A percentile compares a stretch with the other conserved stretches of the same genome.
phyloP scores from a whole-genome alignment of 2,797 vertebrate species.

The Mormyrus hasselquistii region DNA sequence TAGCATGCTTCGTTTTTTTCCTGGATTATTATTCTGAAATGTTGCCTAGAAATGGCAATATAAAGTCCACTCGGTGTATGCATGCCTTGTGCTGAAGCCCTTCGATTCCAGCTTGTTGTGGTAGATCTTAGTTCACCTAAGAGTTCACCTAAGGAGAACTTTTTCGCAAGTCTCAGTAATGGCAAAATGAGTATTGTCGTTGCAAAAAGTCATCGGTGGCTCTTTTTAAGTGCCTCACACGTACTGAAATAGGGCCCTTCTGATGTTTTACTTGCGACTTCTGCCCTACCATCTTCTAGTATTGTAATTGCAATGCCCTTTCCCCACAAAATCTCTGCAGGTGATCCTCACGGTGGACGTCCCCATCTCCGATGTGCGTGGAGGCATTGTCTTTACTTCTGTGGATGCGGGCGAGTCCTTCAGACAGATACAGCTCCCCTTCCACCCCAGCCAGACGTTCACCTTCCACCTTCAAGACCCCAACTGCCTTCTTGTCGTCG shows the following conservation, averaged over 20 bases:
- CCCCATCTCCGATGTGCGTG: constrained; percentile 44
- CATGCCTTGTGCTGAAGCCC: background rate
- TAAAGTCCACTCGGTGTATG: background rate
- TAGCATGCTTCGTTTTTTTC: background rate
- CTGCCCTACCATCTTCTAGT: background rate
- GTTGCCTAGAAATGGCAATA: background rate
- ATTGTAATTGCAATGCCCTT: background rate
- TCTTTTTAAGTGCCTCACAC: constrained; percentile 45
- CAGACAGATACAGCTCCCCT: constrained; percentile 59
- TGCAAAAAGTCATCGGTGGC: background rate
- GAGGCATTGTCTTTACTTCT: constrained; percentile 67
- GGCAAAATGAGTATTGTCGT: background rate
- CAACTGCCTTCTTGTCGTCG: constrained; percentile 60
- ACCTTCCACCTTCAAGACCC: constrained; percentile 63
- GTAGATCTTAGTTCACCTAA: background rate
- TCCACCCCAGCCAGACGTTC: constrained; percentile 63
- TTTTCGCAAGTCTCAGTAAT: background rate
- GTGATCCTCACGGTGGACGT: constrained; percentile 66
- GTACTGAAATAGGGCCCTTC: constrained; percentile 35
- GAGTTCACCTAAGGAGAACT: background rate
- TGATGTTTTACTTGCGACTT: background rate
- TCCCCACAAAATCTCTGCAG: constrained; percentile 37
- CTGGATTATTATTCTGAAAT: background rate
- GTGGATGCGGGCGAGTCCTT: constrained; percentile 63
- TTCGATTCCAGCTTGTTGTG: background rate